Conservation (phyloP, 2,888 invertebrate genomes). For the Coecobrya sp. region DNA sequence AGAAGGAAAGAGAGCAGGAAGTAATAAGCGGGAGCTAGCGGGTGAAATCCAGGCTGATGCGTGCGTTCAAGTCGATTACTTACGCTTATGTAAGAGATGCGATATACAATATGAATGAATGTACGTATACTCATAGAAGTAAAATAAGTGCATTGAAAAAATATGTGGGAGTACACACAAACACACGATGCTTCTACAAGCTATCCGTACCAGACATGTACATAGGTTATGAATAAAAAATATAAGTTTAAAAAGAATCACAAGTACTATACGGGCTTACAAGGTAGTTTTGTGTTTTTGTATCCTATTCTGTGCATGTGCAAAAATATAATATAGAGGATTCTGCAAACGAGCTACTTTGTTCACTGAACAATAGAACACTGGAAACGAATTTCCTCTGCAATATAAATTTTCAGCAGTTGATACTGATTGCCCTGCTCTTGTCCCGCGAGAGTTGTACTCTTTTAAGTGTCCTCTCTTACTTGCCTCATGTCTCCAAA, state of each 20-base stretch:
- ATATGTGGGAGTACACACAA: not conserved
- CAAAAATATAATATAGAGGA: not conserved
- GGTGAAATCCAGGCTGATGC: slow-evolving; percentile 1
- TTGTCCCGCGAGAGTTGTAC: slow-evolving; percentile 75
- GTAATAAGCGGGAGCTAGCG: slow-evolving; percentile 44
- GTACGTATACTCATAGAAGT: not conserved
- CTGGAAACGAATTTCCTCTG: slow-evolving; percentile 71
- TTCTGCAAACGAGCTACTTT: slow-evolving; percentile 72
- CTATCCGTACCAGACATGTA: not conserved
- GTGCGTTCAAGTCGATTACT: not conserved
- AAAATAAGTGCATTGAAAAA: not conserved
- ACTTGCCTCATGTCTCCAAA: slow-evolving; percentile 43
- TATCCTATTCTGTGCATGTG: slow-evolving; percentile 1
- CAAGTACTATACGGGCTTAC: not conserved
- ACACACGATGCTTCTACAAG: not conserved
- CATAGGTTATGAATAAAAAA: not conserved
- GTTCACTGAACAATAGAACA: slow-evolving; percentile 72
- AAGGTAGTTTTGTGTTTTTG: slow-evolving; percentile 10
- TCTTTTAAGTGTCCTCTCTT: slow-evolving; percentile 72
- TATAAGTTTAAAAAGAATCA: slow-evolving; percentile 4
- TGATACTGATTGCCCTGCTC: slow-evolving; percentile 82
- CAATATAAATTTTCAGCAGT: slow-evolving; percentile 79
- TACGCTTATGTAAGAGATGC: no score
- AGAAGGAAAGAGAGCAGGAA: slow-evolving; percentile 47
- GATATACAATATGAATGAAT: no score